Evolutionary conservation across 1,140 invertebrate species (phyloP).

Genomic region (Sitodiplosis mosellana): DNA sequence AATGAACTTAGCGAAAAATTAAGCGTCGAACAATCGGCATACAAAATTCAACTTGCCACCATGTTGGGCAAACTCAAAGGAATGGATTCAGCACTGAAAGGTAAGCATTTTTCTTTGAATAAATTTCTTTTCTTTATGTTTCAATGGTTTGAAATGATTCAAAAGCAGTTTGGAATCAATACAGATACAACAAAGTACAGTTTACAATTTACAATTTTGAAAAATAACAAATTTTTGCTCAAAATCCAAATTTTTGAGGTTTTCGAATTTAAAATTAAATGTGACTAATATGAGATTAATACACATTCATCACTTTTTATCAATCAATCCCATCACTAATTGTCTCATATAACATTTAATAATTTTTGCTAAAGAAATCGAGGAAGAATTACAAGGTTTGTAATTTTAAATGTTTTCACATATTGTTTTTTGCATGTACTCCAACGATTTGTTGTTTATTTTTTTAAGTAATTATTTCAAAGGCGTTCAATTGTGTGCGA

Average conservation of each 20-base stretch:
- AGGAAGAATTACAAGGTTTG: conserved; percentile 23
- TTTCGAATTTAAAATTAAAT: neutral
- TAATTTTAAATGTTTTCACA: neutral
- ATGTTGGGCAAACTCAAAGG: conserved; percentile 69
- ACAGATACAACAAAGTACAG: too few relatives aligned
- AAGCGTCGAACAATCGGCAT: conserved; percentile 43
- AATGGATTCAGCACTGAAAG: conserved; percentile 71
- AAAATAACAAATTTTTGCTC: too few relatives aligned
- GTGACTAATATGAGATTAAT: neutral
- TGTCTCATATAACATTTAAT: too few relatives aligned
- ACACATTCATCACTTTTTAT: neutral
- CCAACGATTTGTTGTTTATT: too few relatives aligned
- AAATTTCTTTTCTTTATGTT: neutral
- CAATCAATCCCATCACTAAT: conserved; percentile 1
- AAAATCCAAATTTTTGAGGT: too few relatives aligned
- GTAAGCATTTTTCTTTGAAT: conserved; percentile 32
- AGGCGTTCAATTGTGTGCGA: too few relatives aligned
- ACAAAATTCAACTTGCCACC: conserved; percentile 57
- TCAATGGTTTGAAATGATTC: neutral
- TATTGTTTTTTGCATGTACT: too few relatives aligned
- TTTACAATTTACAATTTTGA: too few relatives aligned
- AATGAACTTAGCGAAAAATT: conserved; percentile 49
- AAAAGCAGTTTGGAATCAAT: neutral
- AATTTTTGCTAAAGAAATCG: conserved; percentile 20
- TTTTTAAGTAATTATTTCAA: too few relatives aligned